Base-by-base conservation (phyloP, 2,113 vertebrate genomes). In the Sakesphorus luctuosus region DNA sequence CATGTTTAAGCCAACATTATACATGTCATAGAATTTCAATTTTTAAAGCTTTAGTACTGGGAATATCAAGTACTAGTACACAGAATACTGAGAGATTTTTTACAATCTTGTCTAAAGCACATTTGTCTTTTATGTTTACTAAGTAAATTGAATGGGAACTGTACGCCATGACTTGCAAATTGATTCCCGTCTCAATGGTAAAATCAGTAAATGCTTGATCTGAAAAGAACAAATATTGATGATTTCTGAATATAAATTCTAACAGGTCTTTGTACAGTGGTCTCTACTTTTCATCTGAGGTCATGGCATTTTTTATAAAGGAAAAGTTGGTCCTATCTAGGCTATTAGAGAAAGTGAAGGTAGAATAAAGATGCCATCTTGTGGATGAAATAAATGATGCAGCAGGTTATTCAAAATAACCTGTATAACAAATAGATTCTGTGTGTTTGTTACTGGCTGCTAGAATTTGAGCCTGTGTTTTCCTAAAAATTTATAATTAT, bases 351-450 rank as follows among this genome's bases (percentile, higher is more conserved):
- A 76, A 97, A 69, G 43, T 79, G 96, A 96, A 35, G 2, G 3
- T 89, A 81, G 49, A 77, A 89, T 81, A 20, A 96, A 84, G n/a
- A 74, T 96, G 92, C 96, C 94, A 97, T 83, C 96, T 94, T 76
- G 87, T 98, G 95, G 84, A 29, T 43, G 81, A 84, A 94, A 43
- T 83, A 79, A 47, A 81, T 61, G 93, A 69, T 89, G 63, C 87
- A 89, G 50, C 53, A 92, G 43, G 33, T 43, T 21, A 58, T 46
- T 85, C 31, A 71, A 84, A 90, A 38, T 10, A 9, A 74, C 20
- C 25, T 77, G 38, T 49, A 83, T 47, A 38, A 26, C 40, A 72
- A 78, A 49, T 33, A 35, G 43, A 66, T 81, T 89, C 26, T n/a
- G 4, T 47, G 35, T 7, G 26, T 63, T 72, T 62, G 31, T 49